Percentiles rank a stretch among this genome's conserved stretches.
phyloP scores from a whole-genome alignment of 2,888 invertebrate species.

The Apantesis nais region DNA sequence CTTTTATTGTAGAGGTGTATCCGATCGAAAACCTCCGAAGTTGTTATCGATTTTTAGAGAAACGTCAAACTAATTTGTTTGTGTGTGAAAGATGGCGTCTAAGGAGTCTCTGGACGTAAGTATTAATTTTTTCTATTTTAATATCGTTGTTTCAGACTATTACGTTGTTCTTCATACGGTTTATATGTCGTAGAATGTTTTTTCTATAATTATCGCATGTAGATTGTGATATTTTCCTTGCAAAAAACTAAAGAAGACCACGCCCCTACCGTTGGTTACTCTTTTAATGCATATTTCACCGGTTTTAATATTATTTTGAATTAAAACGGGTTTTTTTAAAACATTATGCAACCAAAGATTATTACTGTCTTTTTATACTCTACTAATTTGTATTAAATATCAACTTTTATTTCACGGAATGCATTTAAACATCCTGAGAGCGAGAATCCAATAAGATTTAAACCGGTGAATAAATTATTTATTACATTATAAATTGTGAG shows the following conservation, averaged over 20 bases:
- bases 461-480: constrained; percentile 6
- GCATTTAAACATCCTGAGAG: not conserved
- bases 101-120: constrained; percentile 84
- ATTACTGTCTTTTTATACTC: constrained; percentile 5
- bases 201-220: constrained; percentile 12
- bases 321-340: constrained; percentile 22
- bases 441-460: not conserved
- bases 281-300: constrained; percentile 38
- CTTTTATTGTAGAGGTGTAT: constrained; percentile 37
- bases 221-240: constrained; percentile 7
- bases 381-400: constrained; percentile 18
- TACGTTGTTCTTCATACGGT: constrained; percentile 21
- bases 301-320: constrained; percentile 37
- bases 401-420: constrained; percentile 31
- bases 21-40: constrained; percentile 52
- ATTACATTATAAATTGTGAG: not conserved
- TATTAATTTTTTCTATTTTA: constrained; percentile 58
- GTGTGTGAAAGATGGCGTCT: constrained; percentile 84
- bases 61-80: constrained; percentile 73
- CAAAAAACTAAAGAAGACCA: constrained; percentile 57
- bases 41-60: constrained; percentile 70
- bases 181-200: constrained; percentile 22
- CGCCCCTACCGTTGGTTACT: constrained; percentile 60
- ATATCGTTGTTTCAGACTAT: constrained; percentile 11
- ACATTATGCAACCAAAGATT: not conserved